phyloP scores from a whole-genome alignment of 1,140 invertebrate species.

The Cephus cinctus region DNA sequence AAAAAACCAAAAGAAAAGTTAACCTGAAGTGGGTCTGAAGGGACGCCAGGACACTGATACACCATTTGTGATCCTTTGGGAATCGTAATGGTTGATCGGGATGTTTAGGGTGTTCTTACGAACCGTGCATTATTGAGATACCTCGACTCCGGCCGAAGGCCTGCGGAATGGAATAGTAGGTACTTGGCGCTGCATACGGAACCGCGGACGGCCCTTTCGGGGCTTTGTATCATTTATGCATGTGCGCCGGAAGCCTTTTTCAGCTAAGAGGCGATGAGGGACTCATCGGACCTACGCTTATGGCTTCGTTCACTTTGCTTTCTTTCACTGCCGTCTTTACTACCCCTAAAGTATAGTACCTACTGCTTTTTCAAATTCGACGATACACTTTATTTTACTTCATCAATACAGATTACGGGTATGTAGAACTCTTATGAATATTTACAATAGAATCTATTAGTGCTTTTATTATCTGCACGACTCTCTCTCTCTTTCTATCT shows the following conservation, averaged over 20 bases:
- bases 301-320: constrained; percentile 1
- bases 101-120: constrained; percentile 45
- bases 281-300: constrained; percentile 15
- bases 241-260: constrained; percentile 38
- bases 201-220: constrained; percentile 37
- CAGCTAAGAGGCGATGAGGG: constrained; percentile 28
- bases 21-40: constrained; percentile 2
- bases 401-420: neutral
- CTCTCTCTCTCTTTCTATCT: no score
- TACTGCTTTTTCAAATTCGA: neutral
- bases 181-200: constrained; percentile 8
- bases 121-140: constrained; percentile 38
- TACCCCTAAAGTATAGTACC: neutral
- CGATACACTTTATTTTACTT: neutral
- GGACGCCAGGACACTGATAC: constrained; percentile 35
- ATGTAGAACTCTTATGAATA: no score
- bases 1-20: no score
- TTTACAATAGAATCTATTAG: no score
- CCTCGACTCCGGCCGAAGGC: constrained; percentile 17
- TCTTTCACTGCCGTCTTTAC: neutral
- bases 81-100: constrained; percentile 38
- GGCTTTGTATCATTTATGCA: constrained; percentile 47
- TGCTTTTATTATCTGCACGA: no score
- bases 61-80: constrained; percentile 36
- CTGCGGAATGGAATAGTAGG: constrained; percentile 17